phyloP scores from a whole-genome alignment of 2,888 invertebrate genomes.

The Ophion ellenae region DNA sequence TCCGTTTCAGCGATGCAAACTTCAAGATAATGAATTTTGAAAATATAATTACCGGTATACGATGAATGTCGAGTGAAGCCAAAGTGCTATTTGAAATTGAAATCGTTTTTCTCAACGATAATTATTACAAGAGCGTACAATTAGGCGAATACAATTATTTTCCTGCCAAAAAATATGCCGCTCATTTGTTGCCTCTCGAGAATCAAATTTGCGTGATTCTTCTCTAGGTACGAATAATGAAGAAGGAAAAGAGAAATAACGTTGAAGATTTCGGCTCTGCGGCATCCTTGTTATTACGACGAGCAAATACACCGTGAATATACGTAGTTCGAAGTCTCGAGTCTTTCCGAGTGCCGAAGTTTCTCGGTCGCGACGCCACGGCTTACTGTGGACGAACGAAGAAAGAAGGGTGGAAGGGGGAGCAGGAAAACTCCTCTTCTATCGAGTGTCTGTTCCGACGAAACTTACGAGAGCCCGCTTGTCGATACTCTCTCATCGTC shows the following conservation, averaged over 20 bases:
- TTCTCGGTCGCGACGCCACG: constrained; percentile 18
- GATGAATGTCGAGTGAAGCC: background rate
- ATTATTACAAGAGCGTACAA: background rate
- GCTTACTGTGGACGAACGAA: constrained; percentile 30
- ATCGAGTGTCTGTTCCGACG: constrained; percentile 51
- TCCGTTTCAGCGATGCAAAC: background rate
- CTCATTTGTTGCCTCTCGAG: background rate
- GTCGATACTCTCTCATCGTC: constrained; percentile 40
- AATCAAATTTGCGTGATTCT: background rate
- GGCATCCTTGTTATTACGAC: constrained; percentile 23
- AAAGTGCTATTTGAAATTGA: background rate
- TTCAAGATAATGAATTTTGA: background rate
- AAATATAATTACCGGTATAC: background rate
- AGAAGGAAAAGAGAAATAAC: constrained; percentile 3
- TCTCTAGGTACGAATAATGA: constrained; percentile 7
- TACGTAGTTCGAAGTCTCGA: constrained; percentile 16
- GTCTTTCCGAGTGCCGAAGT: constrained; percentile 41
- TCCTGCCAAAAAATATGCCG: background rate
- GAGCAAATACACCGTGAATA: constrained; percentile 25
- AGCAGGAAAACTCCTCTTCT: background rate
- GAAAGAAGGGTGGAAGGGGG: background rate
- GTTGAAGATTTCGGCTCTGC: constrained; percentile 10
- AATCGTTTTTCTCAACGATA: background rate
- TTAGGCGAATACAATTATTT: background rate
- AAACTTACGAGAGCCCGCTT: constrained; percentile 41